phyloP scores from a whole-genome alignment of 1,140 invertebrate genomes.

The Rhopalosiphum maidis region DNA sequence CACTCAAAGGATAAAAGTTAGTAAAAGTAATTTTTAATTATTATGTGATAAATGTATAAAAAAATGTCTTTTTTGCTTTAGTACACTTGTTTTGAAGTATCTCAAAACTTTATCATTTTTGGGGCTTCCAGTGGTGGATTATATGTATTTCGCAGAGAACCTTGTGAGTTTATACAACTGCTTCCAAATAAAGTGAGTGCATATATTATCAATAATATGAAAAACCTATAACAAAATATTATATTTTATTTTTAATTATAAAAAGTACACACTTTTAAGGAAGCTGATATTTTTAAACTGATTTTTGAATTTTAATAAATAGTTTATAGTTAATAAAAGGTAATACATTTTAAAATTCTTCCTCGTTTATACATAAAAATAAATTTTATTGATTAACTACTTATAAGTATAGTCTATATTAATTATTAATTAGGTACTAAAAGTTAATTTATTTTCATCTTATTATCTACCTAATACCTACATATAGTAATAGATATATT shows the following conservation, averaged over 20 bases:
- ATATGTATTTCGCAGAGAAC: constrained; percentile 75
- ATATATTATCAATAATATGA: not conserved
- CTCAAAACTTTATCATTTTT: constrained; percentile 73
- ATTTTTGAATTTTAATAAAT: not conserved
- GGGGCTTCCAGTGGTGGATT: constrained; percentile 80
- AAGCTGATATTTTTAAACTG: not conserved
- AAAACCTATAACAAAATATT: not conserved
- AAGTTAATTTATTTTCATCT: too few relatives aligned
- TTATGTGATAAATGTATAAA: not conserved
- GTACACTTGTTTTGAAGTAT: constrained; percentile 81
- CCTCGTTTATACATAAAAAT: not conserved
- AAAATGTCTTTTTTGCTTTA: constrained; percentile 64
- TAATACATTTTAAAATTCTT: not conserved
- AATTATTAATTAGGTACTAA: too few relatives aligned
- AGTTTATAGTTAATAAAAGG: not conserved
- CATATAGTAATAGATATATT: too few relatives aligned
- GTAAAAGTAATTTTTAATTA: constrained; percentile 17
- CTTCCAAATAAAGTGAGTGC: constrained; percentile 76
- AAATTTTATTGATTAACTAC: too few relatives aligned
- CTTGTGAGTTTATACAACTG: constrained; percentile 76
- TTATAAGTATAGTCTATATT: too few relatives aligned
- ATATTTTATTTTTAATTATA: not conserved
- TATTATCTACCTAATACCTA: too few relatives aligned
- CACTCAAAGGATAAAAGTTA: constrained; percentile 59
- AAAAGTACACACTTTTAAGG: not conserved